Evolutionary conservation across 2,797 vertebrate genomes (phyloP).

Genomic region (Pyrrhura leucotis): DNA sequence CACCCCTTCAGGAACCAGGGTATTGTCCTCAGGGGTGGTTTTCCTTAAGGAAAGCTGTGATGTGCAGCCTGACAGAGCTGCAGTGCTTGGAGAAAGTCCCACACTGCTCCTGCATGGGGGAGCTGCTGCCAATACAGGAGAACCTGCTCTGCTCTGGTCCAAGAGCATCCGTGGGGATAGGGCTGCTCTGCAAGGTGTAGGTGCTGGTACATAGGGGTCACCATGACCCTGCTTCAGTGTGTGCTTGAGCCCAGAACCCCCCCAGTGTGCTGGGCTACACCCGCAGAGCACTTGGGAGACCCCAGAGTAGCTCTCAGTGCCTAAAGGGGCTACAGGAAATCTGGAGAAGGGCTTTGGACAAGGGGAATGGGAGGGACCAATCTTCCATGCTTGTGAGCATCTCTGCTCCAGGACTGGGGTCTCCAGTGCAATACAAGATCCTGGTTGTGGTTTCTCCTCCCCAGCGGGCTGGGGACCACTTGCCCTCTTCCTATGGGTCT

Average conservation of each 20-base stretch:
- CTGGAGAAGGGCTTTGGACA: not conserved
- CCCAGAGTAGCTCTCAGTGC: not conserved
- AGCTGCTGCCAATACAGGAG: not conserved
- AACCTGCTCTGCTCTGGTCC: not conserved
- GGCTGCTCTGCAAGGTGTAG: fast-evolving
- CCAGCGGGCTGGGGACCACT: fast-evolving
- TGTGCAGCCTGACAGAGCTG: not conserved
- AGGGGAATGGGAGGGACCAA: not conserved
- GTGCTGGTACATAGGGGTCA: not conserved
- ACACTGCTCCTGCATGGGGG: fast-evolving
- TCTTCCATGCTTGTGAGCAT: not conserved
- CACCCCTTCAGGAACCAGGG: not conserved
- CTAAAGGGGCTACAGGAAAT: not conserved
- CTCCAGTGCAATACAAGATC: not conserved
- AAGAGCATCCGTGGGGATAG: fast-evolving
- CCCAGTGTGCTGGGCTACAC: too few species aligned
- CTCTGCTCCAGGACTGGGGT: not conserved
- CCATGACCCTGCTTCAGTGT: not conserved
- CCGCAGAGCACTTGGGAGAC: not conserved
- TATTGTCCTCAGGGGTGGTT: not conserved
- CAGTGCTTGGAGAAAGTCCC: not conserved
- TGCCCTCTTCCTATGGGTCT: not conserved
- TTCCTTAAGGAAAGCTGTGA: not conserved
- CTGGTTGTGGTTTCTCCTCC: not conserved
- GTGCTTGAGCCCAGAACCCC: not conserved